These are phyloP conservation scores for Lepidocyrtoides sp. DNA, from an alignment of 2,888 invertebrate species.

Conservation along the genomic window DNA sequence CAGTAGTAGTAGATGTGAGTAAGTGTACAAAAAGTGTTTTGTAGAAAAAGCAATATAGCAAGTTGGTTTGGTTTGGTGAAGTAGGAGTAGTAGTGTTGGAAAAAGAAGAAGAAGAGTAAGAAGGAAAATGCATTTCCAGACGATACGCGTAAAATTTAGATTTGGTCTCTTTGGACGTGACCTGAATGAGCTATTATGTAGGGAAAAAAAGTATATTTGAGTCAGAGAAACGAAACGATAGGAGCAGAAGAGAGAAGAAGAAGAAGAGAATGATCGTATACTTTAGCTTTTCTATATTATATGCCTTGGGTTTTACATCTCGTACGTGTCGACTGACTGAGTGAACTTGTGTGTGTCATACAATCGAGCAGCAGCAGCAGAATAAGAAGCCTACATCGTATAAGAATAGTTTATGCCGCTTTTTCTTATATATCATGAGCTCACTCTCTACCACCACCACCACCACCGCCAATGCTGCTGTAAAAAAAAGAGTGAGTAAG, in stretches of 20 bases:
- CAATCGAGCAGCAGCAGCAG: background rate
- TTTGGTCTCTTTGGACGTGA: constrained; percentile 85
- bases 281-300: constrained; percentile 38
- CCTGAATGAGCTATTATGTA: constrained; percentile 82
- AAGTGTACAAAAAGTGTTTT: constrained; percentile 35
- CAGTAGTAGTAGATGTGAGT: background rate
- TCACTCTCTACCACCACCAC: background rate
- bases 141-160: constrained; percentile 85
- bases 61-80: constrained; percentile 30
- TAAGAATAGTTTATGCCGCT: background rate
- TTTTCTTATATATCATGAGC: background rate
- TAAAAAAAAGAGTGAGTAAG: constrained; percentile 52
- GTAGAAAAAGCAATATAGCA: constrained; percentile 49
- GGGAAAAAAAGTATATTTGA: constrained; percentile 72
- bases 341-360: constrained; percentile 76
- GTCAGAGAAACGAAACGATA: constrained; percentile 67
- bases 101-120: constrained; percentile 76
- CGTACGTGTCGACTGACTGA: constrained; percentile 68
- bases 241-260: constrained; percentile 48
- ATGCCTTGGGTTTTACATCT: constrained; percentile 58
- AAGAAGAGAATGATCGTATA: constrained; percentile 25
- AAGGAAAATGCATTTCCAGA: constrained; percentile 85
- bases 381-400: constrained; percentile 29
- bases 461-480: constrained; percentile 16
- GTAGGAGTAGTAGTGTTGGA: constrained; percentile 10